Base-by-base conservation (phyloP, 2,888 invertebrate genomes). In the Lucinisca nassula region DNA sequence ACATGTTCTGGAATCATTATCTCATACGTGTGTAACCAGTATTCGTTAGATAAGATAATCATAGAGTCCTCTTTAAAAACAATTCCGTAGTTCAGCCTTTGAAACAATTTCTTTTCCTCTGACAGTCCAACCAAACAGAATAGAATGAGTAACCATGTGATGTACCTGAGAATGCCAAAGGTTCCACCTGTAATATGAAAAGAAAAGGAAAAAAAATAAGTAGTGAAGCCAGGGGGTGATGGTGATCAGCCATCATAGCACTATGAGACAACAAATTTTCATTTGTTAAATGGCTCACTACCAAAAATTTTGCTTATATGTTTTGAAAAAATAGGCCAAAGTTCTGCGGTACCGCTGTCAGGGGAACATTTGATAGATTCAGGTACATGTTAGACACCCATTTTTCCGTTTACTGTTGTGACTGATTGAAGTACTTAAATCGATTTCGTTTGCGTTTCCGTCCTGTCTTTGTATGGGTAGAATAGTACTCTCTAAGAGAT, bases 191-290 rank as follows among this genome's bases (percentile, higher is more conserved):
- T 6, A 37, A 12, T 4, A 21, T 38, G 21, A 37, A 73, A 73
- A 73, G 24, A 4, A 38, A 73, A 6, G 37, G 37, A 73, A 73
- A 73, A 73, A 73, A 73, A 8, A 21, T 30, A 73, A 37, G 73
- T 37, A 73, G 73, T 73, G 38, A 73, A 40, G 37, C n/a, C 73
- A 21, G n/a, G n/a, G 73, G 61, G 30, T 61, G 61, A 61, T 61
- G 61, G 61, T 8, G 10, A 4, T 24, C n/a, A 73, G 37, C 73
- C 73, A 40, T n/a, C 73, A n/a, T 73, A 73, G 55, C 55, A 77
- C 77, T 77, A 77, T 77, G 8, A 77, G 14, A 58, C 77, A 77
- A 77, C 77, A 51, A 77, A 77, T 74, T 45, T 74, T 40, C 30
- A 74, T 74, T 74, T 74, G 74, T 74, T 74, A 74, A 17, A n/a